These are phyloP conservation scores for Allochrocebus solatus DNA, from an alignment of 2,797 vertebrate species.

Conservation along the genomic window DNA sequence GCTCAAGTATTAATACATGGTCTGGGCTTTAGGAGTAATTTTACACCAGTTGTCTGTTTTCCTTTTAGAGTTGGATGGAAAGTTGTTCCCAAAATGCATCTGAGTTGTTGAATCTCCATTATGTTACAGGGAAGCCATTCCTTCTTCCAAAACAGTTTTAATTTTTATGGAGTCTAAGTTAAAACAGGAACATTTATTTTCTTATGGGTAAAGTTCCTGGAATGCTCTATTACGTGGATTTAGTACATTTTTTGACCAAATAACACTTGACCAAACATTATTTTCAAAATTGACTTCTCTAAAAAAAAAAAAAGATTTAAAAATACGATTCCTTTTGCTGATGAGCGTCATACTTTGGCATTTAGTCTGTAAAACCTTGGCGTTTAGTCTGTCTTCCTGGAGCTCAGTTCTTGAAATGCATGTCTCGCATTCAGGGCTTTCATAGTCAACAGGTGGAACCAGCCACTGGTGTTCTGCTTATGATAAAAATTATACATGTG, in stretches of 20 bases:
- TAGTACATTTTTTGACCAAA: constrained; percentile 27
- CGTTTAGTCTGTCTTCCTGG: neutral
- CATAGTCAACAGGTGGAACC: neutral
- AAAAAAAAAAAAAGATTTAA: neutral
- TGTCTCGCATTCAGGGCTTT: neutral
- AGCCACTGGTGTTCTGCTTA: neutral
- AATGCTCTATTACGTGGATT: neutral
- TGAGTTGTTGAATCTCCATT: neutral
- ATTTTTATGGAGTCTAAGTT: constrained; percentile 54
- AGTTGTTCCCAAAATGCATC: neutral
- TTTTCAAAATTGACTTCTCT: constrained; percentile 17
- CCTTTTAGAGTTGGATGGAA: constrained; percentile 2
- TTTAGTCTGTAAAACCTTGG: neutral
- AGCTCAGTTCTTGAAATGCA: neutral
- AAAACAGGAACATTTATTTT: constrained; percentile 62
- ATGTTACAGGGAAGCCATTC: constrained; percentile 1
- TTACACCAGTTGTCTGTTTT: neutral
- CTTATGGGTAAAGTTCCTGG: constrained; percentile 49
- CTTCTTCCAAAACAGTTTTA: constrained; percentile 49
- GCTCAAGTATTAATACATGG: fast-evolving
- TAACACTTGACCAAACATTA: neutral
- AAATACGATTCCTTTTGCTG: neutral
- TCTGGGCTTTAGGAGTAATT: neutral
- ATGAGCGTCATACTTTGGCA: neutral
- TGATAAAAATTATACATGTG: neutral